Percentiles rank a stretch among this genome's conserved stretches.
These are phyloP conservation scores for Sarcoramphus papa DNA, from an alignment of 2,797 vertebrate species.

Conservation along the genomic window DNA sequence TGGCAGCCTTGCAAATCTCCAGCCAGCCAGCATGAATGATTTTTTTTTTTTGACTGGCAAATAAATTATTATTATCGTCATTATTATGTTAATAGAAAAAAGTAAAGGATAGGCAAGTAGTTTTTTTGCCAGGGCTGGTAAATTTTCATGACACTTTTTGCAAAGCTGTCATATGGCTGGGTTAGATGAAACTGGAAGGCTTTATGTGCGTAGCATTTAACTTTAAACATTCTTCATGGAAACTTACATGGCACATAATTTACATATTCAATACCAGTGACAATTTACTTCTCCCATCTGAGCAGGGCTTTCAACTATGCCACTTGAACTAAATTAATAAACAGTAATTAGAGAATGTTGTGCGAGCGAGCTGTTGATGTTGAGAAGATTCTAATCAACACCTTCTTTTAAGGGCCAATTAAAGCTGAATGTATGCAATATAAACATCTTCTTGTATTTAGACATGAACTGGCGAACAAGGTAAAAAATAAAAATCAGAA, in stretches of 20 bases:
- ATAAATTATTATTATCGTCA: constrained; percentile 35
- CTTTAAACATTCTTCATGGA: constrained; percentile 78
- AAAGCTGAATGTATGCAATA: constrained; percentile 83
- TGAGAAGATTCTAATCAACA: constrained; percentile 85
- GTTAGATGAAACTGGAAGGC: constrained; percentile 68
- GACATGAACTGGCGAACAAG: constrained; percentile 77
- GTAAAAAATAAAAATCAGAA: constrained; percentile 73
- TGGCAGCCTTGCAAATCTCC: constrained; percentile 51
- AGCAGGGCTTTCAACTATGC: constrained; percentile 83
- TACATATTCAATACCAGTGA: constrained; percentile 84
- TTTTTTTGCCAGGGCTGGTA: constrained; percentile 46
- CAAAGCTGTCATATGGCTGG: constrained; percentile 38
- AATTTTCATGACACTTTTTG: constrained; percentile 41
- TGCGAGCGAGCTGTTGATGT: constrained; percentile 83
- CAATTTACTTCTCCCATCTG: constrained; percentile 84
- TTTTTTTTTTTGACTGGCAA: neutral
- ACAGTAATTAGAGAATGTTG: constrained; percentile 86
- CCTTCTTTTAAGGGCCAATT: constrained; percentile 85
- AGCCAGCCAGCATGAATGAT: constrained; percentile 29
- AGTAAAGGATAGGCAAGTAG: constrained; percentile 17
- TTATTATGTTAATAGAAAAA: constrained; percentile 34
- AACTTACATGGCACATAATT: constrained; percentile 79
- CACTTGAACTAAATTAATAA: constrained; percentile 86
- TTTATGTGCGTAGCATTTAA: constrained; percentile 72
- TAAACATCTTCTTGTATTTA: constrained; percentile 84